phyloP scores from a whole-genome alignment of 1,140 invertebrate species.

The Danaus melanippus region DNA sequence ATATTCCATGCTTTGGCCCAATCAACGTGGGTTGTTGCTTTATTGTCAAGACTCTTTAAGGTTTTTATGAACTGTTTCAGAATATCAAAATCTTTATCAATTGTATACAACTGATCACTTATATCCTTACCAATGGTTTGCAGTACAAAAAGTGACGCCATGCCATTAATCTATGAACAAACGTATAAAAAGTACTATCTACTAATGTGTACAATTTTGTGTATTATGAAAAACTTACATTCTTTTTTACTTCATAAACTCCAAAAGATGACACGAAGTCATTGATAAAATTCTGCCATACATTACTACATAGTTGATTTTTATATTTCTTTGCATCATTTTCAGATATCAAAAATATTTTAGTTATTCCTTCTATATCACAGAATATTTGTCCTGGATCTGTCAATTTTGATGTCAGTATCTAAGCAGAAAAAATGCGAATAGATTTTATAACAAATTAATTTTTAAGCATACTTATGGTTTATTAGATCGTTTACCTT shows the following conservation, averaged over 20 bases:
- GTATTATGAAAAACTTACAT: conserved; percentile 51
- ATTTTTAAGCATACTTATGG: no score
- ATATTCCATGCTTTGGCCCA: conserved; percentile 50
- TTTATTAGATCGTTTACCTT: no score
- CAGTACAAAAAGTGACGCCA: conserved; percentile 56
- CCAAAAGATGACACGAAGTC: conserved; percentile 72
- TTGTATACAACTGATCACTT: conserved; percentile 38
- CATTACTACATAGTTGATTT: conserved; percentile 62
- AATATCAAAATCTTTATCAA: conserved; percentile 50
- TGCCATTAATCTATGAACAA: conserved; percentile 55
- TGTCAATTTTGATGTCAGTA: conserved; percentile 53
- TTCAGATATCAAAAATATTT: conserved; percentile 61
- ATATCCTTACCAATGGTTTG: conserved; percentile 57
- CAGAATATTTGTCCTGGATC: conserved; percentile 65
- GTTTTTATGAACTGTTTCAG: conserved; percentile 43
- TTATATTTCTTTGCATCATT: conserved; percentile 42
- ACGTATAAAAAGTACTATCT: not conserved
- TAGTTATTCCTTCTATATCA: conserved; percentile 53
- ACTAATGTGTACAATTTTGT: no score
- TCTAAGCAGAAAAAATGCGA: conserved; percentile 35
- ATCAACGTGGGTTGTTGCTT: conserved; percentile 26
- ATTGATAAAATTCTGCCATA: conserved; percentile 65
- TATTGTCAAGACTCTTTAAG: conserved; percentile 24
- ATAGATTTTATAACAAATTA: not conserved
- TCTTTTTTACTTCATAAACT: conserved; percentile 65